Conservation (phyloP, 2,113 vertebrate species). For the Xenus cinereus region DNA sequence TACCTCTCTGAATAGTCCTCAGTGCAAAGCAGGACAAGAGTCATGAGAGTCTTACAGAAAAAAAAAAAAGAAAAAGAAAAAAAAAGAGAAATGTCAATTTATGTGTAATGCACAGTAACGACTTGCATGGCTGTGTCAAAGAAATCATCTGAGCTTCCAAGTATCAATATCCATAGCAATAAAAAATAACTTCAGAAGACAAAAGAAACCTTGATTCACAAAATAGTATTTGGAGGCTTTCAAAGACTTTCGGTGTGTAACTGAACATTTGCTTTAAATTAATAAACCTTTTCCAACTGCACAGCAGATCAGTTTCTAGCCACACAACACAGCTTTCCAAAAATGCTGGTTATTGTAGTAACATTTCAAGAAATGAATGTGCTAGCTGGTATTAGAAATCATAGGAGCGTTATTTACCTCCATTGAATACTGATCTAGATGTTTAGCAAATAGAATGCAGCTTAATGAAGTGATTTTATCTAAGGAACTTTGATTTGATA, state of each 20-base stretch:
- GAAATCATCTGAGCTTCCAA: not conserved
- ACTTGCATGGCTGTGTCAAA: not conserved
- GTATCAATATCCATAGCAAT: not conserved
- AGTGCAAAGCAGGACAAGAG: constrained; percentile 37
- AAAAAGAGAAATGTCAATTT: not conserved
- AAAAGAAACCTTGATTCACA: not conserved
- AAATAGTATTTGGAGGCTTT: not conserved
- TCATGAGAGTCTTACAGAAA: not conserved
- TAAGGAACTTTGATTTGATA: constrained; percentile 52
- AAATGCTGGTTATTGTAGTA: constrained; percentile 17
- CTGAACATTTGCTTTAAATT: constrained; percentile 24
- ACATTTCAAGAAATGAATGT: constrained; percentile 41
- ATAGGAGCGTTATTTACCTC: constrained; percentile 48
- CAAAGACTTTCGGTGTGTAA: not conserved
- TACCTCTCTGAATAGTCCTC: constrained; percentile 40
- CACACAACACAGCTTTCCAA: not conserved
- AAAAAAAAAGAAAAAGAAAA: not conserved
- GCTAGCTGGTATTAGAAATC: constrained; percentile 15
- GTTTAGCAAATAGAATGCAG: constrained; percentile 44
- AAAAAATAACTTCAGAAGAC: constrained; percentile 30
- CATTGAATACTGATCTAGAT: constrained; percentile 37
- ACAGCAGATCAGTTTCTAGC: not conserved
- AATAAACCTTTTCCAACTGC: not conserved
- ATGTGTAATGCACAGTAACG: not conserved
- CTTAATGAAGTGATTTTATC: constrained; percentile 62